Base-by-base conservation (phyloP, 2,113 vertebrate species). In the Peromyscus polionotus region DNA sequence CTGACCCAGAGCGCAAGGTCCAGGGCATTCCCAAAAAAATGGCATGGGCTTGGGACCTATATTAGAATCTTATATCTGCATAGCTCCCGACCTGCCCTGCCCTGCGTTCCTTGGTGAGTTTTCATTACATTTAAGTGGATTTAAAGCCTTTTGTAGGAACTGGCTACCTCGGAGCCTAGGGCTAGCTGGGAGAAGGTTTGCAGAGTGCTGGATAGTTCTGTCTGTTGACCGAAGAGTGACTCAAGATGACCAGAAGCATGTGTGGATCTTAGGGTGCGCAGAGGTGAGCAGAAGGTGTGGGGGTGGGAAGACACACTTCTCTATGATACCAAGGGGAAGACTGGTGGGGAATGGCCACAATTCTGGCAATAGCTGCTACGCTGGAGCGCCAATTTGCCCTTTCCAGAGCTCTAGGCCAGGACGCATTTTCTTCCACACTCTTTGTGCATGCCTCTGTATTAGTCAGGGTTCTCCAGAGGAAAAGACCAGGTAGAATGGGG, bases 1-100 rank as follows among this genome's bases (percentile, higher is more conserved):
- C 42, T 12, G 1, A 77, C 3, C 20, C 39, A 33, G 33, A 45
- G 48, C 5, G 0, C n/a, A 67, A 2, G 13, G 20, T 3, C 7
- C 7, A 45, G 48, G 54, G 16, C 16, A 92, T 87, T 81, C 54
- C 88, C 7, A 7, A 42, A 42, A 42, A 67, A 57, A 88, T 20
- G 14, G 14, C 5, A 1, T 61, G 0, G 28, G 16, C 26, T 61
- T 75, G 39, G 42, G 10, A 17, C 5, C 2, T 68, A 39, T 68
- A 1, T 59, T 7, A 17, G 73, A 3, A 0, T 11, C 2, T 13
- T 31, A 14, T 31, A 33, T 33, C 31, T 5, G 36, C 12, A 51
- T 16, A 45, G 6, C 16, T 80, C 79, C 68, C 36, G 36, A 28
- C 54, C 57, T 33, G n/a, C 48, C 54, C 57, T 33, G n/a, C 48